These are phyloP conservation scores for Phylloscopus trochilus DNA, from an alignment of 2,113 vertebrate genomes.

Conservation along the genomic window DNA sequence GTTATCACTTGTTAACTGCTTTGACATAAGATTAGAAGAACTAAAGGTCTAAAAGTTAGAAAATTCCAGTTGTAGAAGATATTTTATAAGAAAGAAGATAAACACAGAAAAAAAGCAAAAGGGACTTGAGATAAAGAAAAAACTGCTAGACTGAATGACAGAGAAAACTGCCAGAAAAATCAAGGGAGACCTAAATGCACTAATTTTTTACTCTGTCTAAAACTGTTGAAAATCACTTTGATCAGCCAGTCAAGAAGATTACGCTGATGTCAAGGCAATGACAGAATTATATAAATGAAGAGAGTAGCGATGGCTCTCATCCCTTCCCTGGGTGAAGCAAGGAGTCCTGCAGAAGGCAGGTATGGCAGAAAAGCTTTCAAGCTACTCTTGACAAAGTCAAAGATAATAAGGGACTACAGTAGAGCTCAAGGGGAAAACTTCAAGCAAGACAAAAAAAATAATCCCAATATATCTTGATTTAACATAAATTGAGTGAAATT, in stretches of 20 bases:
- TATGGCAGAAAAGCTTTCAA: background rate
- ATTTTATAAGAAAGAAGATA: background rate
- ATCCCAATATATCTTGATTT: background rate
- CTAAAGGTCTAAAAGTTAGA: background rate
- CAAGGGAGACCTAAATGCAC: background rate
- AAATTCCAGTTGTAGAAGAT: background rate
- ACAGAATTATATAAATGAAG: constrained; percentile 54
- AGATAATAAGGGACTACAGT: background rate
- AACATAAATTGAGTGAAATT: background rate
- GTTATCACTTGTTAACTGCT: background rate
- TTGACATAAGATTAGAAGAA: background rate
- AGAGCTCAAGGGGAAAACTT: background rate
- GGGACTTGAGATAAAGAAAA: background rate
- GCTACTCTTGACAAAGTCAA: background rate
- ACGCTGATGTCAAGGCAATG: constrained; percentile 5
- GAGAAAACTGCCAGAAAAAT: constrained; percentile 31
- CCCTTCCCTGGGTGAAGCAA: background rate
- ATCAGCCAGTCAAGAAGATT: constrained; percentile 61
- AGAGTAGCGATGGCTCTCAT: background rate
- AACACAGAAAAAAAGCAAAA: background rate
- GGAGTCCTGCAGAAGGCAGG: background rate
- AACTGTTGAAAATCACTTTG: constrained; percentile 52
- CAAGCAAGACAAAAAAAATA: background rate
- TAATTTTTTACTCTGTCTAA: constrained; percentile 49
- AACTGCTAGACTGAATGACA: background rate